A percentile compares a stretch with the other conserved stretches of the same genome.
Evolutionary conservation across 30 jellyfish, hydroid and myxozoan genomes (phyloP).

Genomic region (Phacellophora camtschatica): DNA sequence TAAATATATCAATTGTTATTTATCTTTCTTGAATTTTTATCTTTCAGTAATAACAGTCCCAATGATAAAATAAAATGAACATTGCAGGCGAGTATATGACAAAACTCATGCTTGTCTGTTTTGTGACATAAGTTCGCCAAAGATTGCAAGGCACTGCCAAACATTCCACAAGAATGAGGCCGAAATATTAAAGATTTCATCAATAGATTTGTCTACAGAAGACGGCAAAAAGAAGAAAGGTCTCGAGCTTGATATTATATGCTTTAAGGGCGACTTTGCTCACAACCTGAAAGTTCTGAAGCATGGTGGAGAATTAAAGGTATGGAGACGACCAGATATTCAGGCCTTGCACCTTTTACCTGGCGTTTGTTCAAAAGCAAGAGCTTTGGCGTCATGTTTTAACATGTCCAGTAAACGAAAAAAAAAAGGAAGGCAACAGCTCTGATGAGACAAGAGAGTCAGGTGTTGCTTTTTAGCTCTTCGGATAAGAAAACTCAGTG

Average conservation of each 20-base stretch:
- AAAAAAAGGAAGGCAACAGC: not conserved
- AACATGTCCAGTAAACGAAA: constrained; percentile 10
- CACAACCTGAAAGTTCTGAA: constrained; percentile 24
- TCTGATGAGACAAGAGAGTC: constrained; percentile 7
- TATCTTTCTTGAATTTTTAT: too few relatives aligned
- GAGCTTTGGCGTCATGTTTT: constrained; percentile 54
- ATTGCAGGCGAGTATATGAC: constrained; percentile 26
- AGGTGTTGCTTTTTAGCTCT: constrained; percentile 1
- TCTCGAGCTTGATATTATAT: not conserved
- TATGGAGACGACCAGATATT: constrained; percentile 36
- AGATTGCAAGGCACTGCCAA: constrained; percentile 30
- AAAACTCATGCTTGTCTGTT: constrained; percentile 2
- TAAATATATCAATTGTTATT: too few relatives aligned
- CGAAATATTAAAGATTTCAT: not conserved
- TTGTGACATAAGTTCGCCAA: constrained; percentile 16
- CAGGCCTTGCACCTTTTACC: constrained; percentile 33
- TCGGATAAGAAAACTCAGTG: not conserved
- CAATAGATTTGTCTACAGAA: not conserved
- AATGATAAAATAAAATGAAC: not conserved
- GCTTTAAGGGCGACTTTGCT: constrained; percentile 28
- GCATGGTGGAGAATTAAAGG: constrained; percentile 31
- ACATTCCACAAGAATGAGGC: constrained; percentile 10
- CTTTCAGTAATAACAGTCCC: not conserved
- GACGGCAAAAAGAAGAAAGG: not conserved
- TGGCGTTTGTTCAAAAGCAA: constrained; percentile 18